Conservation (phyloP, 2,797 vertebrate species). For the Huso huso region DNA sequence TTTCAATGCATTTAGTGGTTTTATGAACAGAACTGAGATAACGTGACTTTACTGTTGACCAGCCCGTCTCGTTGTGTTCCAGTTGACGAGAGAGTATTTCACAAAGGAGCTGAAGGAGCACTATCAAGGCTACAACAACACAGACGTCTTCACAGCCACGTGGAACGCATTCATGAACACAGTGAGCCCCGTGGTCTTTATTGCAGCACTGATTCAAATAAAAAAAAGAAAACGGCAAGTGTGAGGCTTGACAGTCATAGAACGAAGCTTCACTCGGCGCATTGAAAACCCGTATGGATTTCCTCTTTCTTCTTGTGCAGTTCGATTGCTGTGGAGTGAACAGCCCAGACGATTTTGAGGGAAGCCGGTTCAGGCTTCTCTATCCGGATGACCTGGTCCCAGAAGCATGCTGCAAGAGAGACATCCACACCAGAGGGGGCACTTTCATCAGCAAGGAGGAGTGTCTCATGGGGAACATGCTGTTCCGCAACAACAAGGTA, state of each 20-base stretch:
- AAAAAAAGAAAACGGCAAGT: too few relatives aligned
- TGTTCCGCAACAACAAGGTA: slow-evolving; percentile 79
- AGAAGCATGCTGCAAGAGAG: slow-evolving; percentile 75
- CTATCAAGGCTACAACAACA: slow-evolving; percentile 74
- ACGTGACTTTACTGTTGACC: too few relatives aligned
- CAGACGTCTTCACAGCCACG: slow-evolving; percentile 75
- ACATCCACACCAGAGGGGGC: slow-evolving; percentile 53
- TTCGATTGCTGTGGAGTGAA: slow-evolving; percentile 87
- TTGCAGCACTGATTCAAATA: too few relatives aligned
- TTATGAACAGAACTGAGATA: too few relatives aligned
- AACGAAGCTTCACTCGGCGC: too few relatives aligned
- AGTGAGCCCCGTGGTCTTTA: slow-evolving; percentile 51
- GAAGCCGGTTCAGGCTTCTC: slow-evolving; percentile 58
- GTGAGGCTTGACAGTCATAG: too few relatives aligned
- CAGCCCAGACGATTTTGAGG: slow-evolving; percentile 77
- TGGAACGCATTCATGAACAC: slow-evolving; percentile 91
- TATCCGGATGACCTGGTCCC: slow-evolving; percentile 49
- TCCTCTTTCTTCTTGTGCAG: slow-evolving; percentile 39
- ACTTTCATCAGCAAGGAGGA: slow-evolving; percentile 56
- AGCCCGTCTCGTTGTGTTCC: slow-evolving; percentile 10
- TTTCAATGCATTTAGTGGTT: too few relatives aligned
- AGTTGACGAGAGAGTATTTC: slow-evolving; percentile 88
- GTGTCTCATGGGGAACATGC: slow-evolving; percentile 60
- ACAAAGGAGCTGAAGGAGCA: slow-evolving; percentile 78
- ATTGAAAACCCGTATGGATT: slow-evolving; percentile 4